phyloP scores from a whole-genome alignment of 2,797 vertebrate genomes.

The Phyllotis vaccarum region DNA sequence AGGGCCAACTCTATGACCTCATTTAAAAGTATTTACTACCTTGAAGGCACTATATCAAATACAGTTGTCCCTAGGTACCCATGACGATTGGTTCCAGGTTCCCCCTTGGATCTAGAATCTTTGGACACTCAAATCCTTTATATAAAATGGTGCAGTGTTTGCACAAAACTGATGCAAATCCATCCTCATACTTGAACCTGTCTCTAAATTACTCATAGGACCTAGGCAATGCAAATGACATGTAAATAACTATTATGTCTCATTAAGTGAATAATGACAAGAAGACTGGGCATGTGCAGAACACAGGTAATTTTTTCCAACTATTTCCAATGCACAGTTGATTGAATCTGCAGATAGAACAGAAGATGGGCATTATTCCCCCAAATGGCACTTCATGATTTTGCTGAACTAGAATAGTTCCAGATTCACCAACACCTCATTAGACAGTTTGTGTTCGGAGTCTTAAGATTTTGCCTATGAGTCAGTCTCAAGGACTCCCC shows the following conservation, averaged over 20 bases:
- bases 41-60: slow-evolving; percentile 11
- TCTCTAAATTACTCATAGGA: background rate
- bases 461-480: background rate
- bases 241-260: background rate
- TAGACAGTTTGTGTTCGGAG: background rate
- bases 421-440: background rate
- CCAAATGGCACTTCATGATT: background rate
- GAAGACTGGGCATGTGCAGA: background rate
- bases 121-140: background rate
- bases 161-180: background rate
- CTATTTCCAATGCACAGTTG: background rate
- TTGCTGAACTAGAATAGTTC: background rate
- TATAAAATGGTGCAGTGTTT: background rate
- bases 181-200: background rate
- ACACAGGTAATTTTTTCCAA: background rate
- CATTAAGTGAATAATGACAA: background rate
- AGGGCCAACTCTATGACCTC: background rate
- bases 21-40: background rate
- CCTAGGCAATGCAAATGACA: background rate
- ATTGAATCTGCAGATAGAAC: background rate
- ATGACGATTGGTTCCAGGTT: background rate
- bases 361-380: background rate
- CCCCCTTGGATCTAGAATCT: background rate
- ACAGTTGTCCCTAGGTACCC: background rate
- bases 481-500: background rate